Evolutionary conservation across 2,797 vertebrate genomes (phyloP).

Genomic region (Heteromormyrus szaboi): DNA sequence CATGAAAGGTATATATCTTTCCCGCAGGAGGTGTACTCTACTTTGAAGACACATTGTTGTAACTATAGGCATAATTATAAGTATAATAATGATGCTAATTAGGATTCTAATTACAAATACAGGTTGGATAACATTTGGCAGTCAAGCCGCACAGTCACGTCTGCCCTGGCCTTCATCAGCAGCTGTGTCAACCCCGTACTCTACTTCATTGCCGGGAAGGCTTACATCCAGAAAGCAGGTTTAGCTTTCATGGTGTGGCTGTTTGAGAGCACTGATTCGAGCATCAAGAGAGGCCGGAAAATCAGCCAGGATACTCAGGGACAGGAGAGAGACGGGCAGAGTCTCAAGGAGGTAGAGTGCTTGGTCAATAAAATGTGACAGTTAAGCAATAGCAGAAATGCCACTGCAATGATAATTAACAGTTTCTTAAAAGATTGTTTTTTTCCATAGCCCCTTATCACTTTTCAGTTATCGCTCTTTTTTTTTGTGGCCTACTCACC

Average conservation of each 20-base stretch:
- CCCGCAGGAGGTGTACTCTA: background rate
- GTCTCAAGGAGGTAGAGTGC: constrained; percentile 43
- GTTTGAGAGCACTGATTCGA: constrained; percentile 66
- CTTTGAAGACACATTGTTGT: background rate
- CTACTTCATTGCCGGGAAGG: constrained; percentile 72
- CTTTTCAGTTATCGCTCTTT: background rate
- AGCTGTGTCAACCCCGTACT: constrained; percentile 79
- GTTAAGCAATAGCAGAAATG: background rate
- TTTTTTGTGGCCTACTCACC: background rate
- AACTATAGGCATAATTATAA: background rate
- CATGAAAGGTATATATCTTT: background rate
- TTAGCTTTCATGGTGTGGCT: constrained; percentile 75
- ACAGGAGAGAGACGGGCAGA: constrained; percentile 36
- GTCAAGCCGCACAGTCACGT: constrained; percentile 45
- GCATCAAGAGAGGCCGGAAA: constrained; percentile 46
- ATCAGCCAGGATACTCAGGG: constrained; percentile 60
- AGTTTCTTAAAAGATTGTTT: background rate
- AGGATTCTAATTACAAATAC: background rate
- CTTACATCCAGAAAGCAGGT: constrained; percentile 68
- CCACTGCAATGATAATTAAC: background rate
- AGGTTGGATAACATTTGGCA: constrained; percentile 49
- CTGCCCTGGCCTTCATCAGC: constrained; percentile 74
- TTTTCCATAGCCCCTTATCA: background rate
- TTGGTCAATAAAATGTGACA: background rate
- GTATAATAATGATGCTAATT: background rate